Evolutionary conservation across 2,888 invertebrate species (phyloP).

Genomic region (Erebia aethiops): DNA sequence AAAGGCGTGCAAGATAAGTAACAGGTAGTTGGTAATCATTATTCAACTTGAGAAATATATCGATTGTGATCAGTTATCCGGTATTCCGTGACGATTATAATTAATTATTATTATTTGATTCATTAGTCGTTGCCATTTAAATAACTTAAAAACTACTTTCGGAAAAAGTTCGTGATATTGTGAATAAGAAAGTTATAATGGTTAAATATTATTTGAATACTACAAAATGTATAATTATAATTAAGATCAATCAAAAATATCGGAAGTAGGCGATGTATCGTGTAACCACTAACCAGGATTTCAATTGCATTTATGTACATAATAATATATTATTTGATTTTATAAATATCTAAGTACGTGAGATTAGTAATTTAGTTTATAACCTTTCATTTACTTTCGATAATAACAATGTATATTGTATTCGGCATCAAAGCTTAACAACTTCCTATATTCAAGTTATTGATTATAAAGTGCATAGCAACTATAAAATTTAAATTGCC

Average conservation of each 20-base stretch:
- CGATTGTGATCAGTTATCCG: background rate
- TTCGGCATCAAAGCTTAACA: conserved; percentile 3
- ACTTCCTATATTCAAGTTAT: conserved; percentile 14
- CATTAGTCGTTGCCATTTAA: background rate
- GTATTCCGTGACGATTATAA: background rate
- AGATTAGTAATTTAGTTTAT: conserved; percentile 11
- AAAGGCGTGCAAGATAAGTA: conserved; percentile 34
- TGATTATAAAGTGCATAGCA: conserved; percentile 15
- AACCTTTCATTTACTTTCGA: background rate
- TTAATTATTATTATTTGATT: background rate
- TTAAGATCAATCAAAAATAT: background rate
- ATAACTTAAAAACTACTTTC: background rate
- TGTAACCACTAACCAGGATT: no score
- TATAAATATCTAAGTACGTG: background rate
- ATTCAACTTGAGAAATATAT: background rate
- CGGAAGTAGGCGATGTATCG: background rate
- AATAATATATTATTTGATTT: background rate
- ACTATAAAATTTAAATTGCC: conserved; percentile 13
- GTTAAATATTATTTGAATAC: background rate
- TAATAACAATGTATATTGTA: conserved; percentile 1
- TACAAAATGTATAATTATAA: background rate
- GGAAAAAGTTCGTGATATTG: background rate
- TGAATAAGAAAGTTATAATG: background rate
- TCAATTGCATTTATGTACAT: no score
- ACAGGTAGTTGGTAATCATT: conserved; percentile 21